Base-by-base conservation (phyloP, 2,113 vertebrate species). In the Pyrgilauda ruficollis region DNA sequence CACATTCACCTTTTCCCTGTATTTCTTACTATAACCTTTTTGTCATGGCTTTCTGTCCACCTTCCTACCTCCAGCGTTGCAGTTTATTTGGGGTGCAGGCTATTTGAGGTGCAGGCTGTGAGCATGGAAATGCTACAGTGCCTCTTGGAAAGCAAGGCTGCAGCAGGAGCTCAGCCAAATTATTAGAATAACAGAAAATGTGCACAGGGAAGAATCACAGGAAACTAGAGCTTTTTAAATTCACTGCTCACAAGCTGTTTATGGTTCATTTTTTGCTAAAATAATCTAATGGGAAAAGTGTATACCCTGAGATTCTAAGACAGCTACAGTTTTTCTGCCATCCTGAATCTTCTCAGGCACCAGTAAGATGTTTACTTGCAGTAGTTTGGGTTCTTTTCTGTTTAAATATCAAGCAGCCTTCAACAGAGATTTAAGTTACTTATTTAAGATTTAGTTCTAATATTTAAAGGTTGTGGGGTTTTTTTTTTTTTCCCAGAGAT, bases 161-260 rank as follows among this genome's bases (percentile, higher is more conserved):
- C 88, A 86, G 85, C 75, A 88, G 75, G 75, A 90, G 53, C 46
- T 85, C 78, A 80, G 85, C 88, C 83, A 73, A 35, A 70, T 90
- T 88, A 43, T 35, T 77, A 37, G 37, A 90, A 86, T 47, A 93
- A 77, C 50, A 95, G 67, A 88, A 94, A 94, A 86, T 14, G 11
- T 66, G 39, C 55, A 47, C 39, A 61, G 55, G 49, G 79, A 58
- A 92, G 79, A 66, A 61, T 73, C 79, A 77, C 55, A 55, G 95
- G 79, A 93, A 95, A 80, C 63, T 43, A n/a, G 59, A 55, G 43
- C 33, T 80, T 88, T 86, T 73, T 7, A 77, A 88, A 90, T 83
- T 83, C 67, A 47, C 41, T 80, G 55, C 47, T 93, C 72, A 70
- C 67, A 67, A 74, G 47, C 52, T 88, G 30, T 90, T 78, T 76